Evolutionary conservation across 2,113 vertebrate species (phyloP).

Genomic region (Phaetusa simplex): DNA sequence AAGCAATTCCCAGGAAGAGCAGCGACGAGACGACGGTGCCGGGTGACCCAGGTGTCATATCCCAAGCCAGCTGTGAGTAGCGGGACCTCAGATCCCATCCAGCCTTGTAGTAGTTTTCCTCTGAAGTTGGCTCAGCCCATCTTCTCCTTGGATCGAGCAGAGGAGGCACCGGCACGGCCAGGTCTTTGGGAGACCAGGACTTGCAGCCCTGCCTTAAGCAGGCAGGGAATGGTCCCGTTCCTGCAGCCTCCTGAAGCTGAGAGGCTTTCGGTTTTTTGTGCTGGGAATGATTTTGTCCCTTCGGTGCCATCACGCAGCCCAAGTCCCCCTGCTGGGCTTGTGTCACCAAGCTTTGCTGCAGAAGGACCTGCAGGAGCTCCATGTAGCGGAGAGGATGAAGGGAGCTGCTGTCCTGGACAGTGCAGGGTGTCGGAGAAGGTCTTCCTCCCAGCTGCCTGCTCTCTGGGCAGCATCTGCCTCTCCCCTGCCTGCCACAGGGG

Average conservation of each 20-base stretch:
- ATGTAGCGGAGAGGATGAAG: neutral
- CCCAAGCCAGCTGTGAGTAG: slow-evolving; percentile 26
- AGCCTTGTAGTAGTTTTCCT: neutral
- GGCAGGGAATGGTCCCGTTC: neutral
- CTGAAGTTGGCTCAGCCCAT: neutral
- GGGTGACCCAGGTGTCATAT: accelerated
- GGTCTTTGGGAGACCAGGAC: neutral
- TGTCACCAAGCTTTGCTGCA: neutral
- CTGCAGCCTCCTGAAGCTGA: neutral
- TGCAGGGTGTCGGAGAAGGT: neutral
- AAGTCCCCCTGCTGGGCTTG: neutral
- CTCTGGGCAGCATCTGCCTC: neutral
- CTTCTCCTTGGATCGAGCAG: neutral
- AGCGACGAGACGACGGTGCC: neutral
- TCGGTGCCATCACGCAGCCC: neutral
- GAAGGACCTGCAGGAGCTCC: neutral
- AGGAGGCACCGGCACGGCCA: neutral
- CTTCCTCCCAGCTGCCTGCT: neutral
- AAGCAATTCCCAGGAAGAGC: neutral
- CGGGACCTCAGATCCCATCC: neutral
- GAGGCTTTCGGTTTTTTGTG: accelerated
- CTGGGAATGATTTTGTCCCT: neutral
- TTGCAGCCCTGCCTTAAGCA: neutral
- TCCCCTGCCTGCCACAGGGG: neutral
- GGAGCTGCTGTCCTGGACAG: neutral